Conservation (phyloP, 2,113 vertebrate genomes). For the Baryphthengus martii region DNA sequence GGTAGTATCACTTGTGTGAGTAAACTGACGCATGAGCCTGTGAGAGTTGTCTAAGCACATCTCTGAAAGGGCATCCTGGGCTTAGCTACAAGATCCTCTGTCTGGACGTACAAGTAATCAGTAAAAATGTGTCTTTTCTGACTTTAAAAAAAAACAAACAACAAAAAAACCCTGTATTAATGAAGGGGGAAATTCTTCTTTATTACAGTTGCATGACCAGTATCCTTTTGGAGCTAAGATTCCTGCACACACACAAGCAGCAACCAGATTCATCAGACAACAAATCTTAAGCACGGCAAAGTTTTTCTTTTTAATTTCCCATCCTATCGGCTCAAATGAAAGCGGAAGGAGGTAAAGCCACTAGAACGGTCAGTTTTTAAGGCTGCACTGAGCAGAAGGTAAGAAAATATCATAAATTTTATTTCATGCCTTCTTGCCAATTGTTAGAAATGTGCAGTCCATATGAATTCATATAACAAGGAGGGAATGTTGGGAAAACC, state of each 20-base stretch:
- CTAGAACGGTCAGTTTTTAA: slow-evolving; percentile 65
- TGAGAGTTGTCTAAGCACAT: background rate
- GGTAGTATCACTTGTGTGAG: background rate
- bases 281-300: background rate
- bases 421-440: slow-evolving; percentile 78
- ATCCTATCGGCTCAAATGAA: slow-evolving; percentile 6
- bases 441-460: slow-evolving; percentile 83
- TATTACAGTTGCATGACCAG: background rate
- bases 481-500: slow-evolving; percentile 82
- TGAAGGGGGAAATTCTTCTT: background rate
- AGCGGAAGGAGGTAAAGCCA: slow-evolving; percentile 62
- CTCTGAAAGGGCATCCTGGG: background rate
- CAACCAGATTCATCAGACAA: background rate
- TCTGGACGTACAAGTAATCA: background rate
- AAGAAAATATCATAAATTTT: slow-evolving; percentile 79
- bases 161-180: background rate
- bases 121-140: background rate
- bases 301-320: background rate
- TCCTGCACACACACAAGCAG: background rate
- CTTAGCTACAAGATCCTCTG: background rate
- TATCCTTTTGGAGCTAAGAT: background rate
- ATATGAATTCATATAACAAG: slow-evolving; percentile 82
- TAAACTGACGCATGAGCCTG: background rate
- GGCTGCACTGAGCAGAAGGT: slow-evolving; percentile 66
- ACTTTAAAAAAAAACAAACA: background rate